phyloP scores from a whole-genome alignment of 2,113 vertebrate species.

The Fulmarus glacialis region DNA sequence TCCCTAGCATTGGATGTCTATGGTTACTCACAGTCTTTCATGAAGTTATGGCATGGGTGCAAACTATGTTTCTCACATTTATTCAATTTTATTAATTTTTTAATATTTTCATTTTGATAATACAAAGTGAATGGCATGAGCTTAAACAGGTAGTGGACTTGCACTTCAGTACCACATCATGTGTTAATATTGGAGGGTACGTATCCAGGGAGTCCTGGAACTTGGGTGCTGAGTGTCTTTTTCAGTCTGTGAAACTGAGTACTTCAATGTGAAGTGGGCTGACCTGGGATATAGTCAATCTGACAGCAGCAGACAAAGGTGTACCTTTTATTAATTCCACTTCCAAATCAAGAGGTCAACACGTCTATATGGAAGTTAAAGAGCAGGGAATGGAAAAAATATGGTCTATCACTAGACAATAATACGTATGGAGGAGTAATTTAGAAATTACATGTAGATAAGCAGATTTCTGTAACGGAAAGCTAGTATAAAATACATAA shows the following conservation, averaged over 20 bases:
- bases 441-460: background rate
- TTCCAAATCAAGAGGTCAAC: background rate
- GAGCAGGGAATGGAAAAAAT: background rate
- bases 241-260: background rate
- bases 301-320: background rate
- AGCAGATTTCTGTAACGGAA: background rate
- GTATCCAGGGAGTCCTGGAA: background rate
- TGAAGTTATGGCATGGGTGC: background rate
- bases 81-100: background rate
- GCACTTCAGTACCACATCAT: background rate
- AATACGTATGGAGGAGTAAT: background rate
- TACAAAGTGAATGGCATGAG: background rate
- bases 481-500: background rate
- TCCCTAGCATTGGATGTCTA: background rate
- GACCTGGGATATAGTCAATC: background rate
- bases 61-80: background rate
- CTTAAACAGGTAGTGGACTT: background rate
- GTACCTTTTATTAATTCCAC: background rate
- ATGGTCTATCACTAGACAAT: background rate
- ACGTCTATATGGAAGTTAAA: background rate
- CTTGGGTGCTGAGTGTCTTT: background rate
- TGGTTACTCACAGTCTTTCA: background rate
- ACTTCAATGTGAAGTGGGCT: background rate
- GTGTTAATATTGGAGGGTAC: background rate
- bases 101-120: background rate